Evolutionary conservation across 2,113 vertebrate species (phyloP).

Genomic region (Prietella phreatophila): DNA sequence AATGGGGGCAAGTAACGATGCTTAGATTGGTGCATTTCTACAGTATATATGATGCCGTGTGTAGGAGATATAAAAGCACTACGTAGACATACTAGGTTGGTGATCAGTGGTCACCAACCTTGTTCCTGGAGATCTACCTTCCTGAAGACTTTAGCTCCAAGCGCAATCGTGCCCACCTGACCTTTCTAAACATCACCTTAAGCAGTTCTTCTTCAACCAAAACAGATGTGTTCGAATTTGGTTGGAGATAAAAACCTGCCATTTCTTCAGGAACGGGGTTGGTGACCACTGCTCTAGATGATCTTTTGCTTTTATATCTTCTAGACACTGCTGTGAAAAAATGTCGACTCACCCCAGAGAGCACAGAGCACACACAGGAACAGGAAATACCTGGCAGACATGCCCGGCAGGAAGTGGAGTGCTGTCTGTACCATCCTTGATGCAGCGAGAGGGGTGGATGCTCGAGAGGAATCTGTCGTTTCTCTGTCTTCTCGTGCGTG

Average conservation of each 20-base stretch:
- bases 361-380: conserved; percentile 59
- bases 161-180: no score
- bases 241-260: no score
- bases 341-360: conserved; percentile 66
- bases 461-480: not conserved
- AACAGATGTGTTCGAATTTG: no score
- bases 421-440: conserved; percentile 1
- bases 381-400: conserved; percentile 56
- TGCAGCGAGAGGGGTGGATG: not conserved
- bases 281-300: no score
- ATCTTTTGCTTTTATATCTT: not conserved
- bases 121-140: no score
- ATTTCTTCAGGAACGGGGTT: no score
- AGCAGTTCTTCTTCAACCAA: no score
- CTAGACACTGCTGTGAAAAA: not conserved
- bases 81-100: not conserved
- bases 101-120: no score
- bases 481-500: not conserved
- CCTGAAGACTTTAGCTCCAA: no score
- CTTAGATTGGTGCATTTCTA: not conserved
- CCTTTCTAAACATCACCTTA: no score
- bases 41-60: not conserved
- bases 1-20: not conserved
- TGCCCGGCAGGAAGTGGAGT: conserved; percentile 20
- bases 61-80: not conserved